Evolutionary conservation across 2,113 vertebrate genomes (phyloP).

Genomic region (Pachypanchax playfairii): DNA sequence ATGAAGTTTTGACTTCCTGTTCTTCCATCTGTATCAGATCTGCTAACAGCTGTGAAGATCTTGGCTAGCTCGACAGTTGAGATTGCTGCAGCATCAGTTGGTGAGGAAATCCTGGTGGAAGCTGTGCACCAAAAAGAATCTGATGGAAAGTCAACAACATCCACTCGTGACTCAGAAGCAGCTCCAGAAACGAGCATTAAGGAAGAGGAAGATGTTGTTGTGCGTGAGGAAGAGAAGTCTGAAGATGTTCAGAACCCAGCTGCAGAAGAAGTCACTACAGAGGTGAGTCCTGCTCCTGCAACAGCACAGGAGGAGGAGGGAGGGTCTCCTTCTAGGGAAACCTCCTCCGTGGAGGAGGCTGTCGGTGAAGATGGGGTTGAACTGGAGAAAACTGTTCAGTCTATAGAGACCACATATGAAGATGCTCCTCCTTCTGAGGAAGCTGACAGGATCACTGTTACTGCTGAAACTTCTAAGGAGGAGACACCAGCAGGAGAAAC

Average conservation of each 20-base stretch:
- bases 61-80: conserved; percentile 50
- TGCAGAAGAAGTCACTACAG: conserved; percentile 13
- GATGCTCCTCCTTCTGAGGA: conserved; percentile 11
- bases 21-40: conserved; percentile 36
- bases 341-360: background rate
- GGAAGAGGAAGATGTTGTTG: conserved; percentile 18
- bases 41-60: conserved; percentile 57
- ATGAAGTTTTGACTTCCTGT: conserved; percentile 2
- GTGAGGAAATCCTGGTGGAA: conserved; percentile 35
- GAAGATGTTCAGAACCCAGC: conserved; percentile 19
- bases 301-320: conserved; percentile 13
- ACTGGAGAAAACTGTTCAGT: background rate
- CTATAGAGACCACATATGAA: background rate
- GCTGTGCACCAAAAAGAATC: conserved; percentile 35
- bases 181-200: background rate
- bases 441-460: conserved; percentile 10
- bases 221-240: conserved; percentile 8
- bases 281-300: conserved; percentile 8
- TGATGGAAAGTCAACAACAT: background rate
- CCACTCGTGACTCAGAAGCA: conserved; percentile 6
- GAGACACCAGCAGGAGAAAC: conserved; percentile 9
- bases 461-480: conserved; percentile 15
- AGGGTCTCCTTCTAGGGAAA: background rate
- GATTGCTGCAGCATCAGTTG: conserved; percentile 67
- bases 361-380: too few relatives aligned